Evolutionary conservation across 1,140 invertebrate genomes (phyloP), one percentile per base, ranked within the genome.

Genomic region (Sipha flava): DNA sequence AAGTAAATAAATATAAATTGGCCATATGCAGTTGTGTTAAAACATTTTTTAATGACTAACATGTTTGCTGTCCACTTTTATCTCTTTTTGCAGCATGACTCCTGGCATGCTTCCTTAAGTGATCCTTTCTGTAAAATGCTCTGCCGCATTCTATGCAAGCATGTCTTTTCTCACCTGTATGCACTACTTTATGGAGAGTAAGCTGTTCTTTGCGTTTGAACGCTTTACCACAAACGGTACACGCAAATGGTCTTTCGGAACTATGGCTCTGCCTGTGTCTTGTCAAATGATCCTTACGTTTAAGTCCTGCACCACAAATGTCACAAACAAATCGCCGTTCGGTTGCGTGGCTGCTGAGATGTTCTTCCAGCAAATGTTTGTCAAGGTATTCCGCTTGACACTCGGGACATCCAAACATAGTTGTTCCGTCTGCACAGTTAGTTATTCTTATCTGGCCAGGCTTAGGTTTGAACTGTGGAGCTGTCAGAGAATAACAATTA

Each of bases 381-480:
- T 94, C 92, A 0, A 93, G 92, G 84, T 94, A 94, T 21, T 92
- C 91, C 90, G 94, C 91, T 84, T 95, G 92, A 83, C 93, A 94
- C 83, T 94, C 93, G 1, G 93, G 93, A 84, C 93, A 94, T 84
- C 93, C 93, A 82, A 93, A 94, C 1, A 94, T 84, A 0, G 93
- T 93, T 21, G 92, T 93, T 1, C 93, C 93, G 82, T 94, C 93
- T 26, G 94, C 85, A 1, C 93, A 93, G 2, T 93, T 94, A 0
- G 92, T 93, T 21, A 95, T 85, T 31, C 92, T 88, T 82, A 94
- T 94, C 86, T 94, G 92, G 7, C 92, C 92, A 0, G 93, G 93
- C 83, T 93, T 93, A 0, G 92, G 91, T 49, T 92, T 86, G 0
- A 91, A 91, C 82, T 94, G 93, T 82, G 93, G 92, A 82, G 66